Conservation (phyloP, 2,888 invertebrate species). For the Melinaea marsaeus region DNA sequence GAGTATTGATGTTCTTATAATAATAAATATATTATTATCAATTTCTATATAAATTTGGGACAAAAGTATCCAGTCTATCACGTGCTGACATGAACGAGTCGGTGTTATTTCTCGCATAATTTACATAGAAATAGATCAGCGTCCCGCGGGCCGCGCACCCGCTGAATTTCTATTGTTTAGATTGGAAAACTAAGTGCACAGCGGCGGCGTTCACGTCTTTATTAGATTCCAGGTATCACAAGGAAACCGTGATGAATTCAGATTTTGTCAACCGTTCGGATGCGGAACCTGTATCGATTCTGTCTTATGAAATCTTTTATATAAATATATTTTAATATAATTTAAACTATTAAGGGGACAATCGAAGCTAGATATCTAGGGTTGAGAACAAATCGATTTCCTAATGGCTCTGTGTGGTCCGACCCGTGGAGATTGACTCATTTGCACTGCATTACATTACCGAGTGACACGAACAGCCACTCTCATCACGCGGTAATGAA, state of each 20-base stretch:
- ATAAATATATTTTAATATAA: constrained; percentile 43
- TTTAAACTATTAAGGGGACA: constrained; percentile 44
- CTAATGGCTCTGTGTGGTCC: constrained; percentile 67
- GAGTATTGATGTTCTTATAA: constrained; percentile 16
- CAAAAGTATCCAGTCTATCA: constrained; percentile 30
- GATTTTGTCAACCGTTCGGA: constrained; percentile 19
- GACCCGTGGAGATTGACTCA: constrained; percentile 75
- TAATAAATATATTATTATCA: neutral
- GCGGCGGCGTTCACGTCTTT: constrained; percentile 59
- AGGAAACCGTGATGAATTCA: constrained; percentile 28
- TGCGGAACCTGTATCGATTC: constrained; percentile 17
- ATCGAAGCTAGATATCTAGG: constrained; percentile 42
- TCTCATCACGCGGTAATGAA: constrained; percentile 73
- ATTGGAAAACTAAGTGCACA: constrained; percentile 76
- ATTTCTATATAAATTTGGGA: neutral
- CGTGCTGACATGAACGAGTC: constrained; percentile 67
- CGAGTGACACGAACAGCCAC: constrained; percentile 72
- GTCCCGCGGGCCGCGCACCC: constrained; percentile 73
- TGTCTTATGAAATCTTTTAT: constrained; percentile 16
- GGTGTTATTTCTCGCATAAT: constrained; percentile 72
- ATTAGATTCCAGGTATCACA: constrained; percentile 58
- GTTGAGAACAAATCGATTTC: constrained; percentile 68
- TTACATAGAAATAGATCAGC: constrained; percentile 76
- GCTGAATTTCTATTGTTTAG: constrained; percentile 78
- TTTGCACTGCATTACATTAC: constrained; percentile 78